Conservation (phyloP, 2,888 invertebrate genomes). For the Thera obeliscata region DNA sequence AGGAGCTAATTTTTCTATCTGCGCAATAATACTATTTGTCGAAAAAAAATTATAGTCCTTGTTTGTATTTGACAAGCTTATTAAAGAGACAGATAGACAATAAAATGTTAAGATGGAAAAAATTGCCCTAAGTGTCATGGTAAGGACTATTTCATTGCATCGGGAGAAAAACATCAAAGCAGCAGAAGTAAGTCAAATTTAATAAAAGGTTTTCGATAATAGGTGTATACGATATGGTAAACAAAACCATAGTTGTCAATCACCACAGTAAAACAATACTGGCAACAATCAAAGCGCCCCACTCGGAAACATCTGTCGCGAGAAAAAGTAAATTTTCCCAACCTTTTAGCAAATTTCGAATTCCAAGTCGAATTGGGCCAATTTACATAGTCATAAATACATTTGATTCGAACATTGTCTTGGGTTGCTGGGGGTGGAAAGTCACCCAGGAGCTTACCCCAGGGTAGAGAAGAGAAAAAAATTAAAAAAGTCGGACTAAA, state of each 20-base stretch:
- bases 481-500: slow-evolving; percentile 7
- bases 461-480: slow-evolving; percentile 19
- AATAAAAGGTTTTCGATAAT: too few relatives aligned
- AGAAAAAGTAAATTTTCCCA: slow-evolving; percentile 56
- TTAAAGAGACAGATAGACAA: too few relatives aligned
- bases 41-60: too few relatives aligned
- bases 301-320: slow-evolving; percentile 60
- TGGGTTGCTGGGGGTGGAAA: slow-evolving; percentile 45
- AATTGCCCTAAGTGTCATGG: too few relatives aligned
- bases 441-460: slow-evolving; percentile 37
- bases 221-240: background rate
- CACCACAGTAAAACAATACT: slow-evolving; percentile 42
- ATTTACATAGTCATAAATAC: slow-evolving; percentile 84
- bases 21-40: too few relatives aligned
- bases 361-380: slow-evolving; percentile 66
- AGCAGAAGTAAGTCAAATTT: too few relatives aligned
- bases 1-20: too few relatives aligned
- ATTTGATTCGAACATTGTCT: slow-evolving; percentile 69
- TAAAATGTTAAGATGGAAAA: too few relatives aligned
- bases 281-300: slow-evolving; percentile 49
- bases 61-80: too few relatives aligned
- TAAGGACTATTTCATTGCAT: too few relatives aligned
- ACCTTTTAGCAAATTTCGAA: slow-evolving; percentile 65
- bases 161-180: too few relatives aligned
- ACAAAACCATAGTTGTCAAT: slow-evolving; percentile 30